A percentile compares a stretch with the other conserved stretches of the same genome.
Conservation (phyloP, 2,888 invertebrate genomes). For the Hofmannophila pseudospretella region DNA sequence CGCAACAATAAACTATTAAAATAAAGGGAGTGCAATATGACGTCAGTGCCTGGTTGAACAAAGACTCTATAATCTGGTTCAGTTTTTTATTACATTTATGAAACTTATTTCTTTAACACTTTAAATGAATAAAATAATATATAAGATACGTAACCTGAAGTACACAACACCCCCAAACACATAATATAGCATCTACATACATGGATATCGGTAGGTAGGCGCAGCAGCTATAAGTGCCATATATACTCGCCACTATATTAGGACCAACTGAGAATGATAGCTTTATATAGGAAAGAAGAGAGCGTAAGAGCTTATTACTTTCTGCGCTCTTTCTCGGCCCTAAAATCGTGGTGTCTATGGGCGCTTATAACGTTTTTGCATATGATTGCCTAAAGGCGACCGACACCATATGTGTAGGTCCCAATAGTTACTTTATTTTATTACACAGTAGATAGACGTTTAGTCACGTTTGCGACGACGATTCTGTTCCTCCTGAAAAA, state of each 20-base stretch:
- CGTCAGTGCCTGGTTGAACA: constrained; percentile 1
- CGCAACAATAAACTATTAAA: no score
- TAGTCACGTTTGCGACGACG: constrained; percentile 74
- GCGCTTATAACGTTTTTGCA: no score
- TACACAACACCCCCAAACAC: constrained; percentile 21
- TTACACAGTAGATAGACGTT: constrained; percentile 16
- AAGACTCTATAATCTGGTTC: constrained; percentile 26
- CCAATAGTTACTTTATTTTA: no score
- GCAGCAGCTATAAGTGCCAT: no score
- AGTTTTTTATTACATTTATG: constrained; percentile 24
- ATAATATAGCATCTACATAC: constrained; percentile 2
- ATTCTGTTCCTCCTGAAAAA: constrained; percentile 67
- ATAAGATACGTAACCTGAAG: constrained; percentile 11
- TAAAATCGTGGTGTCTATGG: no score
- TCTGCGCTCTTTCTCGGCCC: no score
- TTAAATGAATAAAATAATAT: constrained; percentile 10
- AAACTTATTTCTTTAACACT: constrained; percentile 20
- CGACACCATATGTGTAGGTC: background rate
- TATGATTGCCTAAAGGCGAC: no score
- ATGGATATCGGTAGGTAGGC: no score
- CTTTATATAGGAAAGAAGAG: no score
- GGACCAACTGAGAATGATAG: no score
- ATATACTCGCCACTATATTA: no score
- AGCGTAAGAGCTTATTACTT: no score
- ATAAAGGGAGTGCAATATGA: constrained; percentile 1